Conservation (phyloP, 2,797 vertebrate genomes). For the Hypotaenidia okinawae region DNA sequence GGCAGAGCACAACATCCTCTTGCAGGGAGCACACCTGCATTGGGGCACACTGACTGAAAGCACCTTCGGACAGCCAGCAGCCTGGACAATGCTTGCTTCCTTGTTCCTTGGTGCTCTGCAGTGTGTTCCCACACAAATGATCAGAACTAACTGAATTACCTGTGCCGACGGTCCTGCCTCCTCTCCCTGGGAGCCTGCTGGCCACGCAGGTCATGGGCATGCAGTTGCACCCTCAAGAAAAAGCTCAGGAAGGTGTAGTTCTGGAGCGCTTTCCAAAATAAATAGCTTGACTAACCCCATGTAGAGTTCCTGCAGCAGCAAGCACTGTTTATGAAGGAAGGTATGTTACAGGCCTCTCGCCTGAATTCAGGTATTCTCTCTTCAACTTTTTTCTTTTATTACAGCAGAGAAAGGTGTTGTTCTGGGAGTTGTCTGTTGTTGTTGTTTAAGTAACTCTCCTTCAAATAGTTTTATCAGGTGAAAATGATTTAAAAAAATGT, state of each 20-base stretch:
- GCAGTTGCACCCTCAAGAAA: background rate
- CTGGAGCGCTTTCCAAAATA: background rate
- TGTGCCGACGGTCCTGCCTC: background rate
- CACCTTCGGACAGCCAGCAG: background rate
- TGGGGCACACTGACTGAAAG: background rate
- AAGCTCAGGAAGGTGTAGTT: background rate
- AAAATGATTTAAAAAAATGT: background rate
- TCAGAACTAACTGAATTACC: background rate
- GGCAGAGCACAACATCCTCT: background rate
- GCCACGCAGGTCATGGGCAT: background rate
- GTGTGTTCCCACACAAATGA: background rate
- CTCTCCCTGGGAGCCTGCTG: background rate
- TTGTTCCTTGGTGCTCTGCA: background rate
- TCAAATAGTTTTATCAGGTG: background rate
- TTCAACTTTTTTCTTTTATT: background rate
- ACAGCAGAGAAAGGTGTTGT: background rate
- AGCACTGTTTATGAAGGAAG: background rate
- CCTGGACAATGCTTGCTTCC: background rate
- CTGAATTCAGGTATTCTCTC: background rate
- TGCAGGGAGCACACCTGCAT: background rate
- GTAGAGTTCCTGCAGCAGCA: background rate
- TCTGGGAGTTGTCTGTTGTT: background rate
- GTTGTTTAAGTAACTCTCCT: background rate
- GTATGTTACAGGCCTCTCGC: background rate
- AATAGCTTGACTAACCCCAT: background rate